Conservation (phyloP, 2,888 invertebrate genomes). For the Pemphredon lugubris region DNA sequence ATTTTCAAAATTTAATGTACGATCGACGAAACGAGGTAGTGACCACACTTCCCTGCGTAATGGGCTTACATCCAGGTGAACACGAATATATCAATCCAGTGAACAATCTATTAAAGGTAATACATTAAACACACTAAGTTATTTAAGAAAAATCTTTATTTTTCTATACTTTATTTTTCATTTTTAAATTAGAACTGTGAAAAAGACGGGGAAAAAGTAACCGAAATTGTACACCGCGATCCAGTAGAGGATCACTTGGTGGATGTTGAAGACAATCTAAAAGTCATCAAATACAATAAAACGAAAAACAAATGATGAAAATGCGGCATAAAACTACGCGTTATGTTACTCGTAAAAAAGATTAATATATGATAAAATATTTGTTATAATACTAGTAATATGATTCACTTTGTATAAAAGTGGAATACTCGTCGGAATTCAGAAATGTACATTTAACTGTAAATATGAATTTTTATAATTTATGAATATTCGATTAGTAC, state of each 20-base stretch:
- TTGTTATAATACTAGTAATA: not conserved
- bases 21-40: slow-evolving; percentile 55
- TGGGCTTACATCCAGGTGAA: slow-evolving; percentile 71
- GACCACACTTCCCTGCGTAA: slow-evolving; percentile 47
- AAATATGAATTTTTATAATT: too few species aligned
- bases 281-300: slow-evolving; percentile 23
- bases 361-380: not conserved
- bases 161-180: too few species aligned
- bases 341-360: too few species aligned
- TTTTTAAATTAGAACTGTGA: slow-evolving; percentile 7
- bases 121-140: not conserved
- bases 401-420: not conserved
- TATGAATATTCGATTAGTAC: too few species aligned
- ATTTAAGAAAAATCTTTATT: too few species aligned
- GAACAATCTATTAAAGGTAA: slow-evolving; percentile 37
- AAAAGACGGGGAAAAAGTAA: not conserved
- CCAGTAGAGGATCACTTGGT: slow-evolving; percentile 15
- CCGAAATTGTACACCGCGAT: slow-evolving; percentile 9
- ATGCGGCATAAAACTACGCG: too few species aligned
- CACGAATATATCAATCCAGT: slow-evolving; percentile 78
- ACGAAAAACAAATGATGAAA: not conserved
- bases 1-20: slow-evolving; percentile 78
- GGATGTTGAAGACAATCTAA: not conserved
- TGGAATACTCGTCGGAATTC: not conserved
- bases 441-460: slow-evolving; percentile 7